Base-by-base conservation (phyloP, 1,140 invertebrate genomes). In the Drosophila ananassae region DNA sequence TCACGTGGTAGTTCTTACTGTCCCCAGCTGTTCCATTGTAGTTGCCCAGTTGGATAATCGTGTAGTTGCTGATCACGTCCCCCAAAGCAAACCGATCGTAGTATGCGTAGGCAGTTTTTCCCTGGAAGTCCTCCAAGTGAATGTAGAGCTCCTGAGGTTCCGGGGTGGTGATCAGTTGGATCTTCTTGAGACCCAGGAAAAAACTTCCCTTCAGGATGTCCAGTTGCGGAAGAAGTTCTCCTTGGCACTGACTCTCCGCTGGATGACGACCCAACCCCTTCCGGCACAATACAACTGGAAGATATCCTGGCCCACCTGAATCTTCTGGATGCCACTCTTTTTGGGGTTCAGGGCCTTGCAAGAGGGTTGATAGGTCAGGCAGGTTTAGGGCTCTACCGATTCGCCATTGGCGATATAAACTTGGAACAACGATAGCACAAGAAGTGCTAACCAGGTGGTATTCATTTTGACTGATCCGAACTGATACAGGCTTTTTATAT, bases 221-320 rank as follows among this genome's bases (percentile, higher is more conserved):
- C 73, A 75, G n/a, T 75, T 75, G 53, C 73, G 60, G 46, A 44
- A 75, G 72, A 75, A 75, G 34, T 75, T 57, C 24, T 28, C 41
- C 53, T 57, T 55, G 13, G 51, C 72, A 50, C 44, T 64, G 34
- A 74, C 73, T 17, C 73, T 37, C 0, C 71, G 71, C 2, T 75
- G 73, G 10, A 74, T 47, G 28, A 66, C 60, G 48, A 75, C 1
- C 73, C 73, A 75, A 1, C 73, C 73, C 21, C 44, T 64, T 12
- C 72, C 72, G 21, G 61, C 54, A 7, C 73, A 75, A 21, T 63
- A 64, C 21, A 74, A 71, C n/a, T 75, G 44, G 13, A 75, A 41
- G 7, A 44, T 4, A 0, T 75, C 71, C 21, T 30, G 17, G 5
- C 47, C 71, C 12, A 74, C 32, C 25, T 48, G 51, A 25, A 75